These are phyloP conservation scores for Drosophila greeni DNA, from an alignment of 2,888 invertebrate genomes.

Conservation along the genomic window DNA sequence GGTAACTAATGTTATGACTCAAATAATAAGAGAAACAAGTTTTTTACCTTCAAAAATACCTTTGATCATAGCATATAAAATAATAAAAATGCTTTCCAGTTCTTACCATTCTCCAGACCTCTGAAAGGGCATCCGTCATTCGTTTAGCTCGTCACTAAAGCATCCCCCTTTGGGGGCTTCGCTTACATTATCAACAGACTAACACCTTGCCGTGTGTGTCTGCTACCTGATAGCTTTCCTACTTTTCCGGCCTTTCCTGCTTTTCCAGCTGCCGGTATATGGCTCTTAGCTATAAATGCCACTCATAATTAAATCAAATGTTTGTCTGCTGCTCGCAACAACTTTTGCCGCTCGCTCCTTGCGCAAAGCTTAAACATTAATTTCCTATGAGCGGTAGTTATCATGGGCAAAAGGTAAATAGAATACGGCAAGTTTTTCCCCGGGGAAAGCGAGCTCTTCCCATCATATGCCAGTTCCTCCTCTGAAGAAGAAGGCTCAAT, in stretches of 20 bases:
- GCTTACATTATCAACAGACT: constrained; percentile 78
- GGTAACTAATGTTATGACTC: background rate
- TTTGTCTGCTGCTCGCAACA: constrained; percentile 60
- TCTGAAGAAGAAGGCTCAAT: constrained; percentile 8
- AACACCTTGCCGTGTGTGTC: constrained; percentile 69
- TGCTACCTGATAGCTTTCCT: constrained; percentile 20
- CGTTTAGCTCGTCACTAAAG: constrained; percentile 30
- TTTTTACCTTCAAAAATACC: too few relatives aligned
- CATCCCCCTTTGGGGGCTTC: constrained; percentile 31
- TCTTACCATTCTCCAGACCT: too few relatives aligned
- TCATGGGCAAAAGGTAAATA: constrained; percentile 69
- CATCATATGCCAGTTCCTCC: constrained; percentile 57
- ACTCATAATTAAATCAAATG: constrained; percentile 79
- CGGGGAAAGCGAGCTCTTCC: constrained; percentile 36
- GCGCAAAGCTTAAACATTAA: constrained; percentile 74
- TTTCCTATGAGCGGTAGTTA: constrained; percentile 57
- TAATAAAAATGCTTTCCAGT: too few relatives aligned
- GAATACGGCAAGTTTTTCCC: constrained; percentile 50
- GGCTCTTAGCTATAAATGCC: constrained; percentile 76
- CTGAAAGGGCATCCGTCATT: constrained; percentile 47
- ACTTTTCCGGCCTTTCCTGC: background rate
- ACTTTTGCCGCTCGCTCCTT: constrained; percentile 55
- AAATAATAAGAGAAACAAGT: too few relatives aligned
- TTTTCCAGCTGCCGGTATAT: constrained; percentile 1
- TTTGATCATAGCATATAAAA: too few relatives aligned